Percentiles rank a stretch among this genome's conserved stretches.
These are phyloP conservation scores for Pammene fasciana DNA, from an alignment of 2,888 invertebrate genomes.

Conservation along the genomic window DNA sequence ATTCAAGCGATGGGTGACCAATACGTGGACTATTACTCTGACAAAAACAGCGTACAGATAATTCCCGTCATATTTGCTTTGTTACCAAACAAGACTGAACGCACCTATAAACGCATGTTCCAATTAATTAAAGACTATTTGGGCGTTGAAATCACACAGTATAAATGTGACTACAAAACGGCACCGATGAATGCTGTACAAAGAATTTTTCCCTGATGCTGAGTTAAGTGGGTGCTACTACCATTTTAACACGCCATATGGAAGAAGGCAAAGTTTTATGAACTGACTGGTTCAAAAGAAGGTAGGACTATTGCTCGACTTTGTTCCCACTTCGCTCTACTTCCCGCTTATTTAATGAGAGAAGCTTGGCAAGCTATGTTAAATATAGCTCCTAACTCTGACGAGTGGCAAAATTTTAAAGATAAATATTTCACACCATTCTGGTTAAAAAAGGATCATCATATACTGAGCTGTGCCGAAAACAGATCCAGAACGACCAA, in stretches of 20 bases:
- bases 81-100: slow-evolving; percentile 10
- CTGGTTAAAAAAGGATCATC: slow-evolving; percentile 2
- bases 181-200: slow-evolving; percentile 11
- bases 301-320: slow-evolving; percentile 9
- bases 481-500: slow-evolving; percentile 5
- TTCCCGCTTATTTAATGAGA: not conserved
- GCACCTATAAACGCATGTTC: slow-evolving; percentile 15
- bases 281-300: slow-evolving; percentile 3
- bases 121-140: slow-evolving; percentile 10
- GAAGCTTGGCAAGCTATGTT: slow-evolving; percentile 9
- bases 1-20: too few species aligned
- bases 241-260: slow-evolving; percentile 16
- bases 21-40: slow-evolving; percentile 17
- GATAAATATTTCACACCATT: not conserved
- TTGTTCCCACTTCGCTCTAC: slow-evolving; percentile 7
- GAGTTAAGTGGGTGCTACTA: slow-evolving; percentile 9
- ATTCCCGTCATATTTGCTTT: slow-evolving; percentile 17
- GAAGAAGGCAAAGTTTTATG: slow-evolving; percentile 5
- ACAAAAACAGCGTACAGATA: slow-evolving; percentile 16
- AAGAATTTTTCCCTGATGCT: not conserved
- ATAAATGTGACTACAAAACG: slow-evolving; percentile 19
- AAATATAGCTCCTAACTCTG: slow-evolving; percentile 7
- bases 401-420: slow-evolving; percentile 3
- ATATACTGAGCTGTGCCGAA: slow-evolving; percentile 10
- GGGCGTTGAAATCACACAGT: slow-evolving; percentile 3